A percentile compares a stretch with the other conserved stretches of the same genome.
Evolutionary conservation across 2,888 invertebrate species (phyloP).

Genomic region (Habrosyne pyritoides): DNA sequence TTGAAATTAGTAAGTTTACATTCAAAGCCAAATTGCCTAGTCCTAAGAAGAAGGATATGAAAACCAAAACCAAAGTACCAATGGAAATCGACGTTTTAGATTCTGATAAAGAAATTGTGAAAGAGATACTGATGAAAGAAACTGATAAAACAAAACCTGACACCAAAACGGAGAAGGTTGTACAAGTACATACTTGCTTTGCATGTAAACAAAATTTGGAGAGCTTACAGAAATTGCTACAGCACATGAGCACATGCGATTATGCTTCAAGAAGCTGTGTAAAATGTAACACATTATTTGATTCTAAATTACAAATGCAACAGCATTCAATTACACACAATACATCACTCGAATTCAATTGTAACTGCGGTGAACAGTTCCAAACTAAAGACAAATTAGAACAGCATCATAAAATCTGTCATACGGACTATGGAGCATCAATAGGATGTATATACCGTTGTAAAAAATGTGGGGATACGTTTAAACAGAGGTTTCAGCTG

Average conservation of each 20-base stretch:
- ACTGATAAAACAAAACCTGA: slow-evolving; percentile 43
- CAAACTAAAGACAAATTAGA: slow-evolving; percentile 51
- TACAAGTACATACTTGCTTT: slow-evolving; percentile 55
- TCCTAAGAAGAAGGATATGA: slow-evolving; percentile 60
- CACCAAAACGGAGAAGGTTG: slow-evolving; percentile 35
- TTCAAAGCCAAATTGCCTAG: slow-evolving; percentile 57
- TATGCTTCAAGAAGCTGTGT: slow-evolving; percentile 62
- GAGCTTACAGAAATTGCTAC: slow-evolving; percentile 57
- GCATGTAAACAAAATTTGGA: slow-evolving; percentile 67
- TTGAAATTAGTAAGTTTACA: slow-evolving; percentile 46
- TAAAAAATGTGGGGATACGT: slow-evolving; percentile 67
- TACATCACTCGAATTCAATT: slow-evolving; percentile 39
- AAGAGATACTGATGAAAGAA: slow-evolving; percentile 64
- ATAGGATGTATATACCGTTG: slow-evolving; percentile 65
- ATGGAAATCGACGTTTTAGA: slow-evolving; percentile 72
- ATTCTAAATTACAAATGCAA: slow-evolving; percentile 69
- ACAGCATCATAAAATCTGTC: slow-evolving; percentile 62
- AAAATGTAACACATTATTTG: slow-evolving; percentile 63
- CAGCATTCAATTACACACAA: slow-evolving; percentile 62
- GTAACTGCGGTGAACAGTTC: slow-evolving; percentile 64
- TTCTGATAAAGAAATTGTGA: slow-evolving; percentile 67
- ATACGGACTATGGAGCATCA: slow-evolving; percentile 52
- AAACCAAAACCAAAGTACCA: slow-evolving; percentile 38
- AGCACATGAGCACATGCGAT: slow-evolving; percentile 71
- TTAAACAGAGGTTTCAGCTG: slow-evolving; percentile 61